Base-by-base conservation (phyloP, 2,113 vertebrate genomes). In the Neoarius graeffei region DNA sequence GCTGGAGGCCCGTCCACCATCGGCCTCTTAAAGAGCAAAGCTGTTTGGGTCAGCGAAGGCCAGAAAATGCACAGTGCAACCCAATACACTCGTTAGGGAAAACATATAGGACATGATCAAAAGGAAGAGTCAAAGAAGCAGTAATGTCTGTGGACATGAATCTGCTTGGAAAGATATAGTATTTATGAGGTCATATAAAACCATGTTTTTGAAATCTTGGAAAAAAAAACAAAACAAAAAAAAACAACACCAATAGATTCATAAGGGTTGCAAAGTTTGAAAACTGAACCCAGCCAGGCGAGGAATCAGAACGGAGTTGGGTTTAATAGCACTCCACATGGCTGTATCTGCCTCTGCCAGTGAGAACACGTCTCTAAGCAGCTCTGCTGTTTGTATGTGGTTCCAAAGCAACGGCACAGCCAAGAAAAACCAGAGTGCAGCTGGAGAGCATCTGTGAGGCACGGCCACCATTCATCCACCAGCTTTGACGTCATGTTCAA, bases 381-480 rank as follows among this genome's bases (percentile, higher is more conserved):
- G 81, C 71, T 54, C 71, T 57, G 71, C 57, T 77, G 86, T 87
- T 87, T 87, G 77, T 76, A 56, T 23, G 50, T 77, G 77, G 81
- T 71, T 87, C 84, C 84, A 85, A 64, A 74, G 66, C 83, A 85
- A 73, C 66, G 19, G 83, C 67, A 73, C 83, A n/a, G 84, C 84
- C 84, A 85, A 85, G 25, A 85, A 25, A 85, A 85, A 85, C 84
- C 66, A 25, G 67, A 69, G 79, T 81, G 79, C 64, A 87, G 86
- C 79, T 91, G 87, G 92, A 93, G 89, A 94, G 92, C 91, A 92
- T 94, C 94, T 93, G 94, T 94, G 93, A 94, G 90, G 91, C 91
- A 93, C 90, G 20, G 89, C 90, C 91, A 91, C 79, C 54, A 87
- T 87, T 87, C 80, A 85, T 85, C 71, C 42, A 77, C 42, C 57